phyloP scores from a whole-genome alignment of 2,113 vertebrate genomes.

The Chlorodrepanis virens region DNA sequence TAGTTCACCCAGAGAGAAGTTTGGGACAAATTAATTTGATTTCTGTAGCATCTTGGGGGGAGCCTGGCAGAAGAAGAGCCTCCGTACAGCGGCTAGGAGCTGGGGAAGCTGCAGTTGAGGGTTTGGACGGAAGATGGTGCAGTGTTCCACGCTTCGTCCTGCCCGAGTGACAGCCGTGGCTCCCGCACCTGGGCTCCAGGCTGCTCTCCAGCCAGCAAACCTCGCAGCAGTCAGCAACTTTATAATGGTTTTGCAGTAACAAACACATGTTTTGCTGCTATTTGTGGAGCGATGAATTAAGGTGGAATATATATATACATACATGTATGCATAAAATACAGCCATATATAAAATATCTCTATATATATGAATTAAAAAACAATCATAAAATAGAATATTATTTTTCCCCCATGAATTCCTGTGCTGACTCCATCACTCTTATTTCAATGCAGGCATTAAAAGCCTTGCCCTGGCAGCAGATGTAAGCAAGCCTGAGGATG shows the following conservation, averaged over 20 bases:
- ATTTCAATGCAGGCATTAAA: conserved; percentile 67
- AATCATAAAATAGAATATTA: background rate
- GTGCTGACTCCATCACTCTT: background rate
- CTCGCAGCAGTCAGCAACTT: background rate
- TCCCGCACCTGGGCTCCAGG: background rate
- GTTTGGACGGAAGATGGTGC: conserved; percentile 77
- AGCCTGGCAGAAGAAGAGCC: fast-evolving
- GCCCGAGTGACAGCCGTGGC: background rate
- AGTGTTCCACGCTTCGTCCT: conserved; percentile 69
- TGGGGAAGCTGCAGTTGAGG: conserved; percentile 52
- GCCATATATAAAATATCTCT: background rate
- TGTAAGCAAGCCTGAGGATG: conserved; percentile 75
- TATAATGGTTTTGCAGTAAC: background rate
- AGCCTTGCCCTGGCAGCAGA: conserved; percentile 75
- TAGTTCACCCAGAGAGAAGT: background rate
- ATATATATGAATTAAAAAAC: background rate
- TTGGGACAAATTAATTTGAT: background rate
- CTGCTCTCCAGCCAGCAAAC: background rate
- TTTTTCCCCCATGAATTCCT: background rate
- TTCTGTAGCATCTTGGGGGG: background rate
- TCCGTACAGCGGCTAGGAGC: background rate
- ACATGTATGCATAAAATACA: no score
- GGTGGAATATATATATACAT: background rate
- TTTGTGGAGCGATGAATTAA: background rate
- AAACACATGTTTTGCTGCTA: background rate